Evolutionary conservation across 2,888 invertebrate species (phyloP).

Genomic region (Prosopocoilus inquinatus): DNA sequence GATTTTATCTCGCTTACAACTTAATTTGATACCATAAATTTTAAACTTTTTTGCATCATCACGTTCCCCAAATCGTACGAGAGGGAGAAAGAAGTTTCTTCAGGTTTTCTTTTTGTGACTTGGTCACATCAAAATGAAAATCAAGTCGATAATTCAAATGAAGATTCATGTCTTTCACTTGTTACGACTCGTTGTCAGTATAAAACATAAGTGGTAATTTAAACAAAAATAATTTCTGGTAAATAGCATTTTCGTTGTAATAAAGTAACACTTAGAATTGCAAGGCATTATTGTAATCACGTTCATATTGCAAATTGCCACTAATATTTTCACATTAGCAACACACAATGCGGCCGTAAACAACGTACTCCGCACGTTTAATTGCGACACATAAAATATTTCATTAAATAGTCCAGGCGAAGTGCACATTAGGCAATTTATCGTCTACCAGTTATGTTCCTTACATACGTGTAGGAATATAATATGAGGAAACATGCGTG

Average conservation of each 20-base stretch:
- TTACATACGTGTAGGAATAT: constrained; percentile 10
- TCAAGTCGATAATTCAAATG: too few relatives aligned
- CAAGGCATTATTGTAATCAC: constrained; percentile 4
- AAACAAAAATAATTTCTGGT: neutral
- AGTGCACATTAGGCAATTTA: constrained; percentile 13
- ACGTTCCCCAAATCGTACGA: too few relatives aligned
- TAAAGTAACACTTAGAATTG: too few relatives aligned
- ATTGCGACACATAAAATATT: constrained; percentile 17
- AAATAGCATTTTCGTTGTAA: too few relatives aligned
- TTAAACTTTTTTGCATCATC: constrained; percentile 9
- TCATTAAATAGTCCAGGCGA: constrained; percentile 15
- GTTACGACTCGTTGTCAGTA: too few relatives aligned
- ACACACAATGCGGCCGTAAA: constrained; percentile 19
- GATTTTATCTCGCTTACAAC: constrained; percentile 27
- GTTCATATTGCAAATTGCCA: constrained; percentile 9
- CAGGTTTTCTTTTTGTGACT: too few relatives aligned
- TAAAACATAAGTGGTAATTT: constrained; percentile 1
- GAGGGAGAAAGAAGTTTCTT: too few relatives aligned
- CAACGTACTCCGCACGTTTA: constrained; percentile 10
- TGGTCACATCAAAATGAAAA: too few relatives aligned
- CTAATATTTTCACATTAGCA: constrained; percentile 18
- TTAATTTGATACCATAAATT: constrained; percentile 28
- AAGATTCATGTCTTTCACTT: too few relatives aligned
- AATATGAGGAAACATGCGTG: constrained; percentile 6
- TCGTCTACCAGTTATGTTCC: constrained; percentile 8